Conservation (phyloP, 2,888 invertebrate genomes). For the Thelaira solivaga region DNA sequence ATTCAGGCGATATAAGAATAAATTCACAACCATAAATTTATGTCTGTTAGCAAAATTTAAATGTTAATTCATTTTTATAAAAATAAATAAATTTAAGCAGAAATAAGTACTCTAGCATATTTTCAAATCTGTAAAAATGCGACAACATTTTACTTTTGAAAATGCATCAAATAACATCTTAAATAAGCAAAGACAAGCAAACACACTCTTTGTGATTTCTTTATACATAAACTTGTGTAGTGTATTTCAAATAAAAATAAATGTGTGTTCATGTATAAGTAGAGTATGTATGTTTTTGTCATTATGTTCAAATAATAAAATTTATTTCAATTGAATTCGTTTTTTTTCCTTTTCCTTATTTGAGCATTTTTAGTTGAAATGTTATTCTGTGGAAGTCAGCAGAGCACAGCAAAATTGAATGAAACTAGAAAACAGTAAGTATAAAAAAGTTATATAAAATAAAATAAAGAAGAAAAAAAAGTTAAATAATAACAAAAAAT, state of each 20-base stretch:
- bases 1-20: too few species aligned
- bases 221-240: too few species aligned
- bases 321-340: slow-evolving; percentile 27
- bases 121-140: too few species aligned
- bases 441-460: slow-evolving; percentile 57
- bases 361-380: neutral
- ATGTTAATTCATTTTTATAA: too few species aligned
- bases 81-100: too few species aligned
- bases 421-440: slow-evolving; percentile 1
- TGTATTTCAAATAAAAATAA: neutral
- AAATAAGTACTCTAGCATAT: too few species aligned
- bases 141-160: too few species aligned
- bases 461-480: slow-evolving; percentile 57
- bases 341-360: neutral
- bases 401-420: neutral
- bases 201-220: too few species aligned
- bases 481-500: slow-evolving; percentile 50
- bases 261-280: neutral
- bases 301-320: slow-evolving; percentile 16
- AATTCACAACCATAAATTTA: too few species aligned
- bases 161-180: too few species aligned
- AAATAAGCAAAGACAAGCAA: too few species aligned
- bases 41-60: too few species aligned
- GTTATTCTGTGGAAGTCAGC: neutral
- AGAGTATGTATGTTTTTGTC: neutral